Percentiles rank a stretch among this genome's conserved stretches.
Evolutionary conservation across 2,113 vertebrate genomes (phyloP).

Genomic region (Cynopterus brachyotis): DNA sequence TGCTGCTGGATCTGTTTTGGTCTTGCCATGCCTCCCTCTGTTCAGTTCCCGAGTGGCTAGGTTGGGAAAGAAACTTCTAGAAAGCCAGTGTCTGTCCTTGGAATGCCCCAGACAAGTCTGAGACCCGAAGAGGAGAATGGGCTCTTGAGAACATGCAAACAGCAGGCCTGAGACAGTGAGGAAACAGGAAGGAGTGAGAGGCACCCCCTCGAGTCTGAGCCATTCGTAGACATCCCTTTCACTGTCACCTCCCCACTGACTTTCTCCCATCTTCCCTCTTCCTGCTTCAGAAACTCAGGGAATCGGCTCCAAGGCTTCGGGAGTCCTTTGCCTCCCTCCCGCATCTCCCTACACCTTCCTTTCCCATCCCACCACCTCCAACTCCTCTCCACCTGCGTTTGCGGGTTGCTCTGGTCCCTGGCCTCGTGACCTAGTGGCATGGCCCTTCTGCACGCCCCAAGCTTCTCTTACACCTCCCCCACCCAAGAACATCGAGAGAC

Average conservation of each 20-base stretch:
- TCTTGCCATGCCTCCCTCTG: not conserved
- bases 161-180: not conserved
- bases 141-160: not conserved
- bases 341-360: not conserved
- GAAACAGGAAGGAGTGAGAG: not conserved
- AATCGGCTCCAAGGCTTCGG: not conserved
- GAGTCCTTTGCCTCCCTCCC: not conserved
- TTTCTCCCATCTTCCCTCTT: not conserved
- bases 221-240: not conserved
- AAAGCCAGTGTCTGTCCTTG: not conserved
- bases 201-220: not conserved
- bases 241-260: not conserved
- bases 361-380: too few species aligned
- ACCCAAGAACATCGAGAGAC: not conserved
- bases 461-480: not conserved
- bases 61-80: not conserved
- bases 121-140: not conserved
- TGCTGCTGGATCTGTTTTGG: not conserved
- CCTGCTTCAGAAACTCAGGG: not conserved
- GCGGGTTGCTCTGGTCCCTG: fast-evolving
- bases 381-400: too few species aligned
- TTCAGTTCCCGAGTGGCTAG: not conserved
- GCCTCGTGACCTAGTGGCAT: not conserved
- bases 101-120: not conserved
- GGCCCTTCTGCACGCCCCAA: not conserved